Evolutionary conservation across 64 coral and sea anemone species (phyloP), one percentile per base, ranked within the genome.

Genomic region (Montipora cactus): DNA sequence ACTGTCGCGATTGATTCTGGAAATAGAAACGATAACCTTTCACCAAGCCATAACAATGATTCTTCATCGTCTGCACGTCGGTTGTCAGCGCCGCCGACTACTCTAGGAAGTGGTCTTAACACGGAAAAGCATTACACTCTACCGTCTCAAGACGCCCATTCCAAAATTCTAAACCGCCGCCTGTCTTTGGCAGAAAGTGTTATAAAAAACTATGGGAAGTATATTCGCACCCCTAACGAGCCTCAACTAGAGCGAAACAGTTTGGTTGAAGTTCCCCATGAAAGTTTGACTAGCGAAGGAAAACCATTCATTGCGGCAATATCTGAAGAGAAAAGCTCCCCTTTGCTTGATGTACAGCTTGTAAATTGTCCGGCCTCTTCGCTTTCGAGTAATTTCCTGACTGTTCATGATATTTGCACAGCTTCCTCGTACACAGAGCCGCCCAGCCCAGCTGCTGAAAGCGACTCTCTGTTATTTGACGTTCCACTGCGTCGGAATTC

Each of bases 191-290:
- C 82, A 18, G 82, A 86, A 49, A 86, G 47, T 72, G 82, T 86
- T 45, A 86, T 86, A 4, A 86, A 72, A 72, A 86, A 86, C 47
- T 86, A 86, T 59, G 71, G 47, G 64, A 86, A 86, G 47, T 86
- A 86, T 50, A 86, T 86, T 71, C 62, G 82, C 3, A 86, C 82
- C 44, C 82, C 82, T 12, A 64, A 86, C 19, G 82, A 49, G 16
- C 16, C 44, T 72, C 44, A 86, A 23, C 15, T 8, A 22, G 25
- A 59, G 12, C 79, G 79, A 81, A 81, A 52, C 8, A 58, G 18
- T 58, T 13, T 22, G 18, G 47, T 19, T 19, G 67, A 71, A n/a
- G 67, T n/a, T 68, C 16, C 67, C 14, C 16, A 70, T 7, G 82
- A 72, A 22, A 71, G 45, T 64, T 15, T 4, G 57, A 22, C 15